Evolutionary conservation across 2,888 invertebrate species (phyloP).

Genomic region (Carpatolechia fugitivella): DNA sequence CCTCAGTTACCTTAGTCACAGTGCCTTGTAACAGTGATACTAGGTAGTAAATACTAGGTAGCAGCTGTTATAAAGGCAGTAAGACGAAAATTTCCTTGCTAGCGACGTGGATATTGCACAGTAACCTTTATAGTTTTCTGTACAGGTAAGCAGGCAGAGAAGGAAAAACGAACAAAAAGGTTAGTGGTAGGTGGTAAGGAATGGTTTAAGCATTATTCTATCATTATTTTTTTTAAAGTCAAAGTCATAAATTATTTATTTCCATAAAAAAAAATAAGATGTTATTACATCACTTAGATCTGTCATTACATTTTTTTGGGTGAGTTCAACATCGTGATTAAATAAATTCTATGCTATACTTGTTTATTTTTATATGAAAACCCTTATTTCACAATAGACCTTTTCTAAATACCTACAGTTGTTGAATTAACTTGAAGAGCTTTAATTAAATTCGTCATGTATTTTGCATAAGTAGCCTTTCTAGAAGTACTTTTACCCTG

Average conservation of each 20-base stretch:
- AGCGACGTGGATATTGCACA: constrained; percentile 13
- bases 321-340: too few species aligned
- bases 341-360: too few species aligned
- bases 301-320: too few species aligned
- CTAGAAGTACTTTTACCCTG: neutral
- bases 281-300: too few species aligned
- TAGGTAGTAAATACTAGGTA: neutral
- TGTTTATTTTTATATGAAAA: neutral
- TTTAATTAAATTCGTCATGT: neutral
- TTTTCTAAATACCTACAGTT: neutral
- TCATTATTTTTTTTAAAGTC: too few species aligned
- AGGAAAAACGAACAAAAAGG: too few species aligned
- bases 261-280: too few species aligned
- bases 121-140: constrained; percentile 10
- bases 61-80: neutral
- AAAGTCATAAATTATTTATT: too few species aligned
- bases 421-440: neutral
- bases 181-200: too few species aligned
- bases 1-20: neutral
- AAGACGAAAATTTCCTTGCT: constrained; percentile 13
- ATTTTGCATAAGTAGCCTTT: neutral
- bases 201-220: too few species aligned
- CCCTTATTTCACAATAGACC: neutral
- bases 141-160: neutral
- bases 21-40: neutral